Base-by-base conservation (phyloP, 2,797 vertebrate genomes). In the Loris lydekkerianus region DNA sequence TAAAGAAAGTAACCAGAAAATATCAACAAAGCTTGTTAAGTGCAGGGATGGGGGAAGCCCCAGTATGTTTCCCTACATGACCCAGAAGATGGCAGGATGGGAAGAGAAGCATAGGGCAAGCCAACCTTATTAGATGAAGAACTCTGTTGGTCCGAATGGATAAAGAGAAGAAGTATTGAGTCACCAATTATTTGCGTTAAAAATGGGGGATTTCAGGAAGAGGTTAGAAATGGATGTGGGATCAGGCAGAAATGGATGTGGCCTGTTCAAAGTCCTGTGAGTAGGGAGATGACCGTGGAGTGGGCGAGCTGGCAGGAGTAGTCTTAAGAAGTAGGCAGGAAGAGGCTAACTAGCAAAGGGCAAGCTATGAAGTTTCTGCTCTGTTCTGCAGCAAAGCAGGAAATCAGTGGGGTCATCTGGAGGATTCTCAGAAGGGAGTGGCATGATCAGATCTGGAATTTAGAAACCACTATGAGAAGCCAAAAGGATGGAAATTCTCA, bases 251-350 rank as follows among this genome's bases (percentile, higher is more conserved):
- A 58, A 65, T 65, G 63, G 9, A 18, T 34, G 10, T 46, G 61
- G 20, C 18, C 61, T n/a, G 7, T 60, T 15, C 75, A 76, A 65
- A 53, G 69, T 49, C 40, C 75, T 40, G 6, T 31, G 40, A 49
- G 53, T 17, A 14, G 17, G 29, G 43, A 8, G 0, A 4, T 43
- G 3, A 23, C 5, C 18, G 23, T 17, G 11, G 46, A 13, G 3
- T 4, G 0, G 34, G 10, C 1, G 65, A 17, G 34, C 15, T 31
- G 21, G 10, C 27, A 65, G 69, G 10, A 73, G 13, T 2, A 75
- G 21, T 29, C 85, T 18, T 21, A 23, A 43, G 43, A 81, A n/a
- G n/a, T 17, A 53, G 17, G 58, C 11, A 72, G 2, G 60, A 60
- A 43, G 10, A 72, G n/a, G 17, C 10, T 53, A 13, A 34, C 17